phyloP scores from a whole-genome alignment of 2,113 vertebrate species.

The Corvus cornix region DNA sequence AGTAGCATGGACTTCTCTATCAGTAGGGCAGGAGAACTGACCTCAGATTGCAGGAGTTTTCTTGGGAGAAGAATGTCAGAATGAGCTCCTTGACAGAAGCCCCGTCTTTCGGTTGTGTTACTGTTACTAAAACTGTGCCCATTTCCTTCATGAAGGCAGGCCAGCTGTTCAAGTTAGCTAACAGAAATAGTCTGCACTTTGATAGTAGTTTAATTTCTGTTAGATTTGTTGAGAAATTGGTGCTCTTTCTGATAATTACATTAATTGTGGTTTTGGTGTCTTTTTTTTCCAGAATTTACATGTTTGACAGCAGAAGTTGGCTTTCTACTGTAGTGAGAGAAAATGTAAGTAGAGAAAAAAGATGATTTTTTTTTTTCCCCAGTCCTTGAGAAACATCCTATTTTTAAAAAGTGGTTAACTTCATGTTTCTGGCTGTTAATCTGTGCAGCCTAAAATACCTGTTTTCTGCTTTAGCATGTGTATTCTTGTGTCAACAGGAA shows the following conservation, averaged over 20 bases:
- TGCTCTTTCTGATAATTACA: neutral
- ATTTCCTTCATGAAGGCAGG: neutral
- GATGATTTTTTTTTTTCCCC: neutral
- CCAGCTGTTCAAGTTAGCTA: neutral
- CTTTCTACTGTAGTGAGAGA: constrained; percentile 62
- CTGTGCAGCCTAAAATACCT: neutral
- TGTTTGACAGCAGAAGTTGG: constrained; percentile 65
- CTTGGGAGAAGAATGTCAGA: neutral
- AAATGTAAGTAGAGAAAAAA: constrained; percentile 51
- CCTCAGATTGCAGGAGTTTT: neutral
- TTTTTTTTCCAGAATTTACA: constrained; percentile 51
- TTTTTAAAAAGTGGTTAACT: neutral
- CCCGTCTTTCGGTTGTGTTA: neutral
- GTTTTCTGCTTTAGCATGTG: neutral
- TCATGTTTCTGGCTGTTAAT: neutral
- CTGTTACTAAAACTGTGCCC: neutral
- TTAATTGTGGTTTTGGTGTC: neutral
- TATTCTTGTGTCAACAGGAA: constrained; percentile 26
- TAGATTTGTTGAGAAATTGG: neutral
- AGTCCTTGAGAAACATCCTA: neutral
- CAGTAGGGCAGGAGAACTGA: neutral
- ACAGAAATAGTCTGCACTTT: neutral
- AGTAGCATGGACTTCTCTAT: neutral
- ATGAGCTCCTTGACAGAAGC: neutral
- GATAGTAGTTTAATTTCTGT: neutral